phyloP scores from a whole-genome alignment of 2,888 invertebrate genomes.

The Apotomis turbidana region DNA sequence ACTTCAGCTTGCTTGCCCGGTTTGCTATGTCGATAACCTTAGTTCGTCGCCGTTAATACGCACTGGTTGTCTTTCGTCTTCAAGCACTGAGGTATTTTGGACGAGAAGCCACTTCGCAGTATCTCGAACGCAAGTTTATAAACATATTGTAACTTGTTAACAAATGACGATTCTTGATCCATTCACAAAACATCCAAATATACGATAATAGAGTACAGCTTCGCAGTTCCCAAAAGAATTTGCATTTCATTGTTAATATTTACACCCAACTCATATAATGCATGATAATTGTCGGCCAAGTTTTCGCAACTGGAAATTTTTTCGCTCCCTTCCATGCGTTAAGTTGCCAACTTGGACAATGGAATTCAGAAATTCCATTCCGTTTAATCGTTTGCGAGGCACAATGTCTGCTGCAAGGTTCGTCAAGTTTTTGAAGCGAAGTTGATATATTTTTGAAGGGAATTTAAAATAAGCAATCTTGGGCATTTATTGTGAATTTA shows the following conservation, averaged over 20 bases:
- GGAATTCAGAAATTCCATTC: constrained; percentile 13
- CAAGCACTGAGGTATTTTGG: too few relatives aligned
- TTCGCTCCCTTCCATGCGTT: constrained; percentile 32
- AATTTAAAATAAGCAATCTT: neutral
- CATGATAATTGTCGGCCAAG: constrained; percentile 66
- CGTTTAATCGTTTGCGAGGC: constrained; percentile 13
- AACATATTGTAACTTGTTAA: too few relatives aligned
- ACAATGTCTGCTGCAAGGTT: constrained; percentile 6
- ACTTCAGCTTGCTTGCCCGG: too few relatives aligned
- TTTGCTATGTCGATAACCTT: too few relatives aligned
- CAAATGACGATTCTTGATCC: neutral
- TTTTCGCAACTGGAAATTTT: constrained; percentile 50
- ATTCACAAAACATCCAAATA: neutral
- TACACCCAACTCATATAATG: constrained; percentile 53
- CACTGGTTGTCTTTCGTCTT: too few relatives aligned
- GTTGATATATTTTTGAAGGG: too few relatives aligned
- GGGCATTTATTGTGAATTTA: neutral
- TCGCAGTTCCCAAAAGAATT: constrained; percentile 11
- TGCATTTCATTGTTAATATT: constrained; percentile 57
- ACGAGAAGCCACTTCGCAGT: too few relatives aligned
- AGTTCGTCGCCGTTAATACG: too few relatives aligned
- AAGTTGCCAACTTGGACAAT: constrained; percentile 39
- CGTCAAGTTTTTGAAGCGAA: neutral
- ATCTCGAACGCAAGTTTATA: too few relatives aligned
- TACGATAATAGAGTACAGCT: neutral